phyloP scores from a whole-genome alignment of 1,140 invertebrate genomes.

The Triops cancriformis region DNA sequence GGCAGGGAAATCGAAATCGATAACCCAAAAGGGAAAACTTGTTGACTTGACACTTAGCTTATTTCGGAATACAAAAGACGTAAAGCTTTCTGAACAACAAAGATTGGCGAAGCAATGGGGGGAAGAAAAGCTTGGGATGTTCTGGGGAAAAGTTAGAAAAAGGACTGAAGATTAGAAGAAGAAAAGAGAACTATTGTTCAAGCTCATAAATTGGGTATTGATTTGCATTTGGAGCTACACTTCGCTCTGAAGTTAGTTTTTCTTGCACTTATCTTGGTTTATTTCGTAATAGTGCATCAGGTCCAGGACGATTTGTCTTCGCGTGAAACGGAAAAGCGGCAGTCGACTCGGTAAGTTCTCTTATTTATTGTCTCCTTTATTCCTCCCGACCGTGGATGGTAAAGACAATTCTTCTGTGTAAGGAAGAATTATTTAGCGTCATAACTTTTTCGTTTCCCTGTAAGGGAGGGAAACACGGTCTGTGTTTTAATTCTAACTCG shows the following conservation, averaged over 20 bases:
- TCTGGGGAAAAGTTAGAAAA: background rate
- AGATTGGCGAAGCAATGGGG: no score
- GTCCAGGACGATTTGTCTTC: conserved; percentile 83
- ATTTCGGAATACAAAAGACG: no score
- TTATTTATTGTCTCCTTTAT: conserved; percentile 28
- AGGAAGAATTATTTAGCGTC: no score
- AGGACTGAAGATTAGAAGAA: background rate
- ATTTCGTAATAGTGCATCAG: conserved; percentile 75
- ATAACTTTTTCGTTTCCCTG: background rate
- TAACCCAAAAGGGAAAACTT: background rate
- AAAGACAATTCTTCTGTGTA: no score
- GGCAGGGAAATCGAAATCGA: background rate
- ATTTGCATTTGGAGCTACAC: background rate
- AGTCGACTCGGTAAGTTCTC: conserved; percentile 70
- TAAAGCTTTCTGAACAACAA: no score
- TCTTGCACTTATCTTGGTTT: conserved; percentile 23
- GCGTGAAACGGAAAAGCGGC: conserved; percentile 77
- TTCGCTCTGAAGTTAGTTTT: background rate
- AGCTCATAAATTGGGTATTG: background rate
- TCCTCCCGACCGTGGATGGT: background rate
- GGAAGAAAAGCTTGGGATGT: background rate
- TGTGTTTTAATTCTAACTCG: background rate
- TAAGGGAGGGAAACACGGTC: background rate
- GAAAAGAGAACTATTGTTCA: background rate
- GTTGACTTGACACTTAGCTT: no score